Base-by-base conservation (phyloP, 2,888 invertebrate species). In the Erannis defoliaria region DNA sequence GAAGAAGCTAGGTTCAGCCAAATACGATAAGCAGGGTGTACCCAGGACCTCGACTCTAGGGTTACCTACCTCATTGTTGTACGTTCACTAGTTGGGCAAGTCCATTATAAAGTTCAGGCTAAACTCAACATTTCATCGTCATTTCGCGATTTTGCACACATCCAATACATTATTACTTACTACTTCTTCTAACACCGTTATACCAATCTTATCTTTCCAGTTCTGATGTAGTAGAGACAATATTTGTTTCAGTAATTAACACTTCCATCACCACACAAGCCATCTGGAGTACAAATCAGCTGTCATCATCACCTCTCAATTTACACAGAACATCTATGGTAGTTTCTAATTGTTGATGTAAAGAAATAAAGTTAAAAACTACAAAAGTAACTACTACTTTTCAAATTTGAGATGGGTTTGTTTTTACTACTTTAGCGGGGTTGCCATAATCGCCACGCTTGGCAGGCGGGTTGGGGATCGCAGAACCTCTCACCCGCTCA, bases 311-410 rank as follows among this genome's bases (percentile, higher is more conserved):
- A 18, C 43, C 38, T 16, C 14, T 40, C n/a, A 35, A 65, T 64
- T 65, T 71, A 65, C 18, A 50, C 43, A 21, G 26, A 50, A 35
- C 43, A 43, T 50, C 2, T 37, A 43, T 37, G 37, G 50, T 35
- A 37, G 53, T 35, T 56, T 14, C 43, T 43, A 46, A 55, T 55
- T 42, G 23, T 14, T 14, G 31, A 43, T 43, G 42, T 42, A 23
- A 23, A 23, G 21, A 42, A n/a, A 18, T 3, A n/a, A 42, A 12
- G 40, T 5, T 10, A 18, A 12, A 40, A 12, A 2, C 5, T 35
- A 18, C 14, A 16, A 37, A 16, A 8, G 3, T 37, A 1, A 4
- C n/a, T 10, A 33, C 35, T n/a, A 37, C 2, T 38, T 37, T 6
- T 16, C n/a, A n/a, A n/a, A n/a, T n/a, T n/a, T n/a, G n/a, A n/a